These are phyloP conservation scores for Oxyteleia sp. DNA, from an alignment of 2,888 invertebrate genomes.

Conservation along the genomic window DNA sequence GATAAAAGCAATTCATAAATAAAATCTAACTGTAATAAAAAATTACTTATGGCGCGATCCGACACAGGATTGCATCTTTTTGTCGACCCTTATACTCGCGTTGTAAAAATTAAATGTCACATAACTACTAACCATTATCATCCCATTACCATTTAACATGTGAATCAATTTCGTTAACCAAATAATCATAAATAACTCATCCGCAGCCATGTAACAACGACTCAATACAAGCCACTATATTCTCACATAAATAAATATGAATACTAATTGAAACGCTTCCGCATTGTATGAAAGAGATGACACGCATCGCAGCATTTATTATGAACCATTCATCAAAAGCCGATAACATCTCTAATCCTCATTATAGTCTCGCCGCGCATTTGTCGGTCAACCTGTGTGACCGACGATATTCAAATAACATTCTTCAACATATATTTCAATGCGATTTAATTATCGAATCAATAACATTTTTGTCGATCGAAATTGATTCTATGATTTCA, in stretches of 20 bases:
- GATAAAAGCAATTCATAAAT: too few relatives aligned
- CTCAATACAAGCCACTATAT: conserved; percentile 64
- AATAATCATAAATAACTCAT: conserved; percentile 65
- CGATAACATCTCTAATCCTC: conserved; percentile 70
- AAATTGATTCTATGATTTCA: too few relatives aligned
- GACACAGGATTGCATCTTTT: background rate
- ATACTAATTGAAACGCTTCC: conserved; percentile 72
- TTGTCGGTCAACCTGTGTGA: conserved; percentile 55
- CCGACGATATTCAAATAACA: conserved; percentile 52
- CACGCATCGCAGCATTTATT: conserved; percentile 68
- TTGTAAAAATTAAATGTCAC: conserved; percentile 35
- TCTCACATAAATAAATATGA: conserved; percentile 72
- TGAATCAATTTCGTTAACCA: conserved; percentile 50
- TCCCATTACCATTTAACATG: conserved; percentile 39
- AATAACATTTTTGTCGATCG: background rate
- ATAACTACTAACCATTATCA: conserved; percentile 4
- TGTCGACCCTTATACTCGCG: background rate
- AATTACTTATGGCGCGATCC: background rate
- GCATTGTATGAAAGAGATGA: conserved; percentile 67
- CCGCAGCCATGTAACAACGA: conserved; percentile 50
- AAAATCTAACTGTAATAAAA: too few relatives aligned
- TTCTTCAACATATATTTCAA: conserved; percentile 51
- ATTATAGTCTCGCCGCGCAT: conserved; percentile 65
- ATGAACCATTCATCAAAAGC: conserved; percentile 71
- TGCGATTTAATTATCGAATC: conserved; percentile 52